Base-by-base conservation (phyloP, 2,113 vertebrate species). In the Thunnus thynnus region DNA sequence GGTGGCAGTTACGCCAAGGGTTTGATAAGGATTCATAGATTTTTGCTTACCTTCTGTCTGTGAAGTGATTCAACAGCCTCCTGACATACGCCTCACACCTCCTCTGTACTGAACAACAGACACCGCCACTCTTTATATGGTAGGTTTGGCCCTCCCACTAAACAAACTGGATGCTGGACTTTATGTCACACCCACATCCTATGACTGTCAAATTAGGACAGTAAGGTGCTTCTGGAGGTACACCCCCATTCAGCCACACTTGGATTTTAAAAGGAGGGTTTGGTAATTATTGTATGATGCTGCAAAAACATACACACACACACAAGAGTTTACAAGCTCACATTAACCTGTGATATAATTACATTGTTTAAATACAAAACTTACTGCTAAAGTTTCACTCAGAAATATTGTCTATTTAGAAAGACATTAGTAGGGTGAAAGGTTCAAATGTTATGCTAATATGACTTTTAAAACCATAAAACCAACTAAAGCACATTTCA, bases 1-100 rank as follows among this genome's bases (percentile, higher is more conserved):
- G 36, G 13, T 22, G 4, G 44, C 22, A 20, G 0, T 9, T 51
- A 55, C 0, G 6, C 9, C 11, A 47, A 47, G 1, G 4, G 47
- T 27, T 41, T 55, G 9, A 60, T 25, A n/a, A 1, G 58, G 22
- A 25, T 20, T 18, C 2, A n/a, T 4, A 30, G 7, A 10, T 14
- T 7, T 20, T 11, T 1, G 22, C 82, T 83, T 83, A 91, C 86
- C 79, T 70, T 88, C 20, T 20, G 48, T 0, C 16, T 22, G 48
- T 27, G 20, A 61, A 64, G 5, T 36, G 62, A 47, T 36, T 71
- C 1, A 13, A 3, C 17, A 14, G 20, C 51, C 65, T 77, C 13
- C 56, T 70, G 62, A 74, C 3, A 14, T 32, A 32, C 3, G 27
- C 13, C 41, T 68, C 20, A 1, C 62, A 67, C 68, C 72, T 83